Percentiles rank a stretch among this genome's conserved stretches.
These are phyloP conservation scores for Apteryx owenii DNA, from an alignment of 2,113 vertebrate genomes.

Conservation along the genomic window DNA sequence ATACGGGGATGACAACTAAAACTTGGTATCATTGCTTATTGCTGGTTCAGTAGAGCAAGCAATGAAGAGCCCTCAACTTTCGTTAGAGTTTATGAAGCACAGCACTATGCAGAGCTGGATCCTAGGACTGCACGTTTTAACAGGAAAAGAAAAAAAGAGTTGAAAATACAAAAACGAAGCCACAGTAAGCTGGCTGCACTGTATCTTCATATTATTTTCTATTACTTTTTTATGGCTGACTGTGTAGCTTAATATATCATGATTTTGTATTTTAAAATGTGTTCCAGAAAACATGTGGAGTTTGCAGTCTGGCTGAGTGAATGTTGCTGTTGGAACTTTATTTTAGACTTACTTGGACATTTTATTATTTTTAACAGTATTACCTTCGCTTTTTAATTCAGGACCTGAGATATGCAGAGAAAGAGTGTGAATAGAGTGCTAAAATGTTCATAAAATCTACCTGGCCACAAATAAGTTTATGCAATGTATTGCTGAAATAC, in stretches of 20 bases:
- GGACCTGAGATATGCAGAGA: not conserved
- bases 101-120: not conserved
- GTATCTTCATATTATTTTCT: conserved; percentile 15
- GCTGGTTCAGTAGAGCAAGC: not conserved
- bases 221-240: conserved; percentile 13
- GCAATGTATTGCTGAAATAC: not conserved
- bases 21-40: not conserved
- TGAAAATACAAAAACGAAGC: not conserved
- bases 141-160: not conserved
- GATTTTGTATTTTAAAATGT: conserved; percentile 3
- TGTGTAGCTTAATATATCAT: conserved; percentile 4
- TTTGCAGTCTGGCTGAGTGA: conserved; percentile 20
- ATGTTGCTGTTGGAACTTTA: conserved; percentile 56
- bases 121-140: not conserved
- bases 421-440: not conserved
- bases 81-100: not conserved
- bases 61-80: not conserved
- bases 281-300: conserved; percentile 18
- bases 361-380: conserved; percentile 19
- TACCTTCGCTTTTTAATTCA: not conserved
- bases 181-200: not conserved
- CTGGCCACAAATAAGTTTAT: not conserved
- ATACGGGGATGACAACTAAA: not conserved
- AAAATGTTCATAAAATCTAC: not conserved
- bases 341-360: not conserved